Evolutionary conservation across 2,797 vertebrate genomes (phyloP), one percentile per base, ranked within the genome.

Genomic region (Anas flavirostris): DNA sequence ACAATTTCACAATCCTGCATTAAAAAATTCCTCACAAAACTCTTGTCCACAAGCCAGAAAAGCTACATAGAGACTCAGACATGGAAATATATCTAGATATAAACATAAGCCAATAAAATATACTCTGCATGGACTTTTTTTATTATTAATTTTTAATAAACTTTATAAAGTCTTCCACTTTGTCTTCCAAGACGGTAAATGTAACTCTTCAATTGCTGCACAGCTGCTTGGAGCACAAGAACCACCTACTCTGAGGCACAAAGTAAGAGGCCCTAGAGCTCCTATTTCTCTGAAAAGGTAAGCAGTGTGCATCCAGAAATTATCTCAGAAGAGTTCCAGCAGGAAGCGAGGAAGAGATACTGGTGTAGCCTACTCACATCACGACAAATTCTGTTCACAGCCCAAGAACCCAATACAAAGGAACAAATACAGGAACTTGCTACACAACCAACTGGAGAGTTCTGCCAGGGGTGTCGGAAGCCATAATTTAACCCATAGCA

Each of bases 171-270:
- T 58, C 33, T 79, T 82, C 35, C 28, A 53, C 53, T 75, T 56
- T 41, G 10, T 31, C 37, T 87, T 31, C 68, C 44, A 28, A 79
- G 41, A 69, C 14, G 25, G 46, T 44, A 79, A 76, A 69, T 3
- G 0, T 29, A 87, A 86, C 22, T 44, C 35, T 6, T 1, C 2
- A 21, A 26, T 0, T 63, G 29, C 35, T 19, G 16, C 62, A 72
- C 2, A 13, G 52, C 29, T 60, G 52, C 64, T 77, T 53, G n/a
- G 16, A 93, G 28, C 63, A 73, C 59, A 90, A 17, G 22, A 26
- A 73, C 26, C 41, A 39, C 10, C 31, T 46, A 17, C n/a, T n/a
- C 33, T 5, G 14, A 81, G 33, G 48, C 35, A 67, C 37, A 28
- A 53, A 66, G 60, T 2, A 52, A 74, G 26, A 5, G 23, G 81